Percentiles rank a stretch among this genome's conserved stretches.
Evolutionary conservation across 2,888 invertebrate genomes (phyloP).

Genomic region (Diplolepis rosae): DNA sequence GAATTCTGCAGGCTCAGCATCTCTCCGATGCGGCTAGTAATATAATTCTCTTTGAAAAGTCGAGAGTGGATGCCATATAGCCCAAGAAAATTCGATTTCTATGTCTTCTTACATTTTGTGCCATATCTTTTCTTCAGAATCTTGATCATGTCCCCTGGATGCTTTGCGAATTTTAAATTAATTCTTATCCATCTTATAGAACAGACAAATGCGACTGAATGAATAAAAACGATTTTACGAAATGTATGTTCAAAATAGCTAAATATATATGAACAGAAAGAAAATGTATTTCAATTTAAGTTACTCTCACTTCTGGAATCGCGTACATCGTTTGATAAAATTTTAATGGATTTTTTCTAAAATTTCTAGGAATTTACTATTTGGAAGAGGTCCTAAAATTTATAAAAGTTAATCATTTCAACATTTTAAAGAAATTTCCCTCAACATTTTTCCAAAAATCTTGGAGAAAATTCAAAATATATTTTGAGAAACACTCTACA

Average conservation of each 20-base stretch:
- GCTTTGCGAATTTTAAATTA: neutral
- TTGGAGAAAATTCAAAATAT: too few species aligned
- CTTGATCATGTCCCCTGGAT: conserved; percentile 3
- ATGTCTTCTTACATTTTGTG: neutral
- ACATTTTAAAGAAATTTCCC: too few species aligned
- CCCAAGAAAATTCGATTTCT: conserved; percentile 1
- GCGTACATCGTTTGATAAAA: too few species aligned
- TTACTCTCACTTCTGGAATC: neutral
- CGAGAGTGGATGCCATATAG: neutral
- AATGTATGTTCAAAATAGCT: neutral
- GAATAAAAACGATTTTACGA: neutral
- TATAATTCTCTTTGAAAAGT: neutral
- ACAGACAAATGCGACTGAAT: neutral
- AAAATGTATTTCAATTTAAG: neutral
- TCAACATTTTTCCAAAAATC: too few species aligned
- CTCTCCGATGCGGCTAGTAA: neutral
- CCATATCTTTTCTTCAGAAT: neutral
- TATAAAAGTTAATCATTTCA: too few species aligned
- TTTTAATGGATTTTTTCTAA: too few species aligned
- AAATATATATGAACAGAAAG: too few species aligned
- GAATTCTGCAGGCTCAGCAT: neutral
- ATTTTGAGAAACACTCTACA: too few species aligned
- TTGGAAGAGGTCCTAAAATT: too few species aligned
- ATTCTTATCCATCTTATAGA: neutral
- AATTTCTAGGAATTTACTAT: too few species aligned